Percentiles rank a stretch among this genome's conserved stretches.
These are phyloP conservation scores for Stichopus horrens DNA, from an alignment of 53 echinoderm and acorn worm genomes.

Conservation along the genomic window DNA sequence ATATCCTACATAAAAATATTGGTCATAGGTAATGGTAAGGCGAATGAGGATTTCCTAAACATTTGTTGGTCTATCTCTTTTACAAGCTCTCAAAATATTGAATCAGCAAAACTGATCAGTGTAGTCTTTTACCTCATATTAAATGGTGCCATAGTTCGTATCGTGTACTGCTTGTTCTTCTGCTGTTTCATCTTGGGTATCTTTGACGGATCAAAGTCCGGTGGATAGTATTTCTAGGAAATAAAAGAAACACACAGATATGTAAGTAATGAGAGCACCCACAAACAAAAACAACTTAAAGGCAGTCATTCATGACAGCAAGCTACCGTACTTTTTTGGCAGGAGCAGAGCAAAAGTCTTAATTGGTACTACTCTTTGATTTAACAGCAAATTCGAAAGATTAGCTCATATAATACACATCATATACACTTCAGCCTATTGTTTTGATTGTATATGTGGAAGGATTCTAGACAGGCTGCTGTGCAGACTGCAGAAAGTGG, in stretches of 20 bases:
- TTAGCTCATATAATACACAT: not conserved
- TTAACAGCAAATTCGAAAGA: not conserved
- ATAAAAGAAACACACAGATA: conserved; percentile 7
- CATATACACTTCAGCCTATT: no score
- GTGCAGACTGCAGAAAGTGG: no score
- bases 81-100: no score
- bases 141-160: conserved; percentile 96
- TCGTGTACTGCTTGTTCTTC: conserved; percentile 84
- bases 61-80: no score
- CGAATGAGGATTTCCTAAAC: no score
- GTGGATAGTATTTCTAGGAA: conserved; percentile 96
- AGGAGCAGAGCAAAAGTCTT: no score
- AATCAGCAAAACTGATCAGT: no score
- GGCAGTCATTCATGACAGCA: not conserved
- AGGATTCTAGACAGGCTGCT: no score
- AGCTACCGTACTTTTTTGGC: not conserved
- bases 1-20: no score
- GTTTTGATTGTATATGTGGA: no score
- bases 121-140: conserved; percentile 78
- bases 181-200: conserved; percentile 78
- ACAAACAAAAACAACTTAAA: not conserved
- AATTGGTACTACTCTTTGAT: no score
- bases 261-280: not conserved
- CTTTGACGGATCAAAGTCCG: conserved; percentile 97
- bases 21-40: no score